Evolutionary conservation across 1,140 invertebrate genomes (phyloP).

Genomic region (Zaprionus nigranus): DNA sequence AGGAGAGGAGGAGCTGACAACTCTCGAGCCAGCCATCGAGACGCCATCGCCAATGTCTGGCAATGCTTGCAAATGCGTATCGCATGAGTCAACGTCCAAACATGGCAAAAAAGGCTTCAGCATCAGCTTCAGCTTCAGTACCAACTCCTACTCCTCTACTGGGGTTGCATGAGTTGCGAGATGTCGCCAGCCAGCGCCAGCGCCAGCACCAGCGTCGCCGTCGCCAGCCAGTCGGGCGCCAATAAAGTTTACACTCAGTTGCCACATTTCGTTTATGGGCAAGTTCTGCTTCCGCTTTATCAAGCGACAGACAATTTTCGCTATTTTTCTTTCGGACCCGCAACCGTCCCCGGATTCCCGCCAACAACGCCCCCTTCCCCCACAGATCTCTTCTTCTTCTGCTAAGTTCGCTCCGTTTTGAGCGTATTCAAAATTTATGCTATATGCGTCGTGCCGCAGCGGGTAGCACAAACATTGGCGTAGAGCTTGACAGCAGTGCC

Average conservation of each 20-base stretch:
- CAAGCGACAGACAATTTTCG: conserved; percentile 82
- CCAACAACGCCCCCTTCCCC: too few relatives aligned
- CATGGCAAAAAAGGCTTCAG: conserved; percentile 36
- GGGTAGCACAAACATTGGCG: conserved; percentile 30
- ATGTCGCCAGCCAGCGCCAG: conserved; percentile 6
- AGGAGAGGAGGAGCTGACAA: background rate
- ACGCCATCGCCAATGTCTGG: conserved; percentile 59
- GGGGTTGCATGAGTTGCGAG: conserved; percentile 11
- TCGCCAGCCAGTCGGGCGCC: conserved; percentile 82
- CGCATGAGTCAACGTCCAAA: conserved; percentile 69
- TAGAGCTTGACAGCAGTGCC: background rate
- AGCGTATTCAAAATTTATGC: conserved; percentile 82
- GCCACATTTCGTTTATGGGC: conserved; percentile 83
- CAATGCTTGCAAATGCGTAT: conserved; percentile 62
- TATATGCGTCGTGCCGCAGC: conserved; percentile 72
- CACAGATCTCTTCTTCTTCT: background rate
- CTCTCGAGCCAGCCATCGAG: conserved; percentile 63
- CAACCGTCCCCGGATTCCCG: background rate
- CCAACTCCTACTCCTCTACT: background rate
- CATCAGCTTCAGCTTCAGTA: conserved; percentile 10
- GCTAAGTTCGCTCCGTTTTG: conserved; percentile 23
- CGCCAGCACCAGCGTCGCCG: conserved; percentile 47
- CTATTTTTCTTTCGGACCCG: conserved; percentile 62
- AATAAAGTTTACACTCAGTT: conserved; percentile 84
- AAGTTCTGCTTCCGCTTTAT: conserved; percentile 83